Base-by-base conservation (phyloP, 1,140 invertebrate species). In the Drosophila bocki region DNA sequence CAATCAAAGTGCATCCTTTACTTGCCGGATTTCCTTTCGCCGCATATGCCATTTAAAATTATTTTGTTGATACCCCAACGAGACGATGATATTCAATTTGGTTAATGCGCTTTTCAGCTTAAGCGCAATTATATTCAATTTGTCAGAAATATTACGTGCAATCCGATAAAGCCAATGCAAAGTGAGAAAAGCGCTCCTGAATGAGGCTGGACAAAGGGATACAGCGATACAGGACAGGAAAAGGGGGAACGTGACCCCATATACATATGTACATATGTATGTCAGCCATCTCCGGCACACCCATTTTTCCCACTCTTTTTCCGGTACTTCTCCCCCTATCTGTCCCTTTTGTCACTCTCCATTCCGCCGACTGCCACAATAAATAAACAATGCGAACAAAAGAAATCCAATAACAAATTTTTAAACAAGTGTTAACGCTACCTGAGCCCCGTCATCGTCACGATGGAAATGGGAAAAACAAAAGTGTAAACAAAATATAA, bases 381-480 rank as follows among this genome's bases (percentile, higher is more conserved):
- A 84, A 78, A 88, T 83, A 87, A 87, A 80, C 84, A 74, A 77
- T 47, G 64, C 63, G 70, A 75, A 59, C 74, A 77, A 85, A 88
- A 85, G 82, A 85, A 84, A 80, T 68, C 75, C 85, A 80, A 85
- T 90, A 85, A 79, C 78, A 88, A 84, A 91, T 88, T 88, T 88
- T 88, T 90, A 90, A 88, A 88, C 85, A 88, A 88, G 85, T 88
- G 85, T 88, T 90, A 88, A 88, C 70, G 75, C 78, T 80, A 88
- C 85, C 85, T 90, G 81, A 88, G 75, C 75, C 67, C 35, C 63
- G 68, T 67, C 51, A 61, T 47, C 71, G 62, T 67, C 75, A 48
- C 51, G 39, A 37, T 56, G 64, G 37, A 72, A 74, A 48, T 45
- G 64, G 29, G 35, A 54, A 67, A 68, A 76, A 70, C 72, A 54